phyloP scores from a whole-genome alignment of 2,888 invertebrate genomes.

The Tipula confusa region DNA sequence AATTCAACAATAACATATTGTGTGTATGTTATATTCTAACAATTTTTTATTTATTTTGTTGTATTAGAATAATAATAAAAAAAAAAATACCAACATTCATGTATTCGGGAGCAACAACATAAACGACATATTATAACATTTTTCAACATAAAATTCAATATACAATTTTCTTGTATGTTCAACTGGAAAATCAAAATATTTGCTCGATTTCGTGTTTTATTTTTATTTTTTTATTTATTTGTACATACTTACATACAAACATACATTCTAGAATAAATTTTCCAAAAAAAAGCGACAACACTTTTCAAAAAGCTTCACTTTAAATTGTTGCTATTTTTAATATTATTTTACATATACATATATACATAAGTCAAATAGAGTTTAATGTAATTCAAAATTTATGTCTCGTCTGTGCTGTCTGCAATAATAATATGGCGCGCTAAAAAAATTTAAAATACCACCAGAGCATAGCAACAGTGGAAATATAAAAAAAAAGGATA shows the following conservation, averaged over 20 bases:
- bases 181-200: slow-evolving; percentile 20
- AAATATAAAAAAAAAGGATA: background rate
- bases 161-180: slow-evolving; percentile 20
- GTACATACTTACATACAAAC: background rate
- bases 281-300: background rate
- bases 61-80: slow-evolving; percentile 17
- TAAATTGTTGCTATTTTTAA: background rate
- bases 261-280: background rate
- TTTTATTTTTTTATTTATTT: background rate
- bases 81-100: background rate
- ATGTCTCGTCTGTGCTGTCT: background rate
- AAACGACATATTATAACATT: background rate
- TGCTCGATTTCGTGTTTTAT: background rate
- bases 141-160: slow-evolving; percentile 12
- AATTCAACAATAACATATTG: slow-evolving; percentile 25
- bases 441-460: background rate
- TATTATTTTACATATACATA: too few species aligned
- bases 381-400: background rate
- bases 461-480: background rate
- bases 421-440: background rate
- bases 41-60: slow-evolving; percentile 4
- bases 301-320: background rate
- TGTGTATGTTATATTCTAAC: background rate
- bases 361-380: background rate
- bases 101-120: background rate